Conservation (phyloP, 2,113 vertebrate species). For the Nothobranchius kuhntae region DNA sequence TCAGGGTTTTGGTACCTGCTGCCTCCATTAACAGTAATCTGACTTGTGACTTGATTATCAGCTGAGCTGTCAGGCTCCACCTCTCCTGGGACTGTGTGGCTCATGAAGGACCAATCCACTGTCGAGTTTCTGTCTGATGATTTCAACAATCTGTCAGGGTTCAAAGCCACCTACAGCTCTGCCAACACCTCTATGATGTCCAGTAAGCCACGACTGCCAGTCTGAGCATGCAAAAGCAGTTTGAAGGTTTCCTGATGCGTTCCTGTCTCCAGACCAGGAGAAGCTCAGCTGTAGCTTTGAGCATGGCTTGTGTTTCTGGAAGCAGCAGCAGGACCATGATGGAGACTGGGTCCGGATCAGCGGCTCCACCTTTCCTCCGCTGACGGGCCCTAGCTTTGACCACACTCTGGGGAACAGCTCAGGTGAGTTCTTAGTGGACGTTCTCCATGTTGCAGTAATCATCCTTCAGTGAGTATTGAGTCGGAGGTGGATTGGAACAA, state of each 20-base stretch:
- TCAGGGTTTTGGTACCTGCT: neutral
- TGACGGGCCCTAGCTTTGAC: slow-evolving; percentile 84
- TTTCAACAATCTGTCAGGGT: slow-evolving; percentile 77
- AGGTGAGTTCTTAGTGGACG: slow-evolving; percentile 69
- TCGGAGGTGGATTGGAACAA: too few relatives aligned
- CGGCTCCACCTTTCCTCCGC: slow-evolving; percentile 70
- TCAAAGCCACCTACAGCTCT: slow-evolving; percentile 80
- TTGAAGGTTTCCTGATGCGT: neutral
- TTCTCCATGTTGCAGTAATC: too few relatives aligned
- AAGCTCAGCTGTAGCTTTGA: slow-evolving; percentile 90
- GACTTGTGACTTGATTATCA: slow-evolving; percentile 43
- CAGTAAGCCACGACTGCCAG: slow-evolving; percentile 65
- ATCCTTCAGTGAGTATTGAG: too few relatives aligned
- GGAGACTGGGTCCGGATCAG: slow-evolving; percentile 83
- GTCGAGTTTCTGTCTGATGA: slow-evolving; percentile 79
- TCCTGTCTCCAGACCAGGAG: slow-evolving; percentile 78
- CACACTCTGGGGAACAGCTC: slow-evolving; percentile 87
- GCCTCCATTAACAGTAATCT: neutral
- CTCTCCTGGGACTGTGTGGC: slow-evolving; percentile 77
- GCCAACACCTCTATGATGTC: slow-evolving; percentile 74
- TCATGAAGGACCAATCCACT: slow-evolving; percentile 86
- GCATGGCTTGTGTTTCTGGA: slow-evolving; percentile 88
- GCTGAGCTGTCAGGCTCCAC: slow-evolving; percentile 81
- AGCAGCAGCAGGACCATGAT: slow-evolving; percentile 77
- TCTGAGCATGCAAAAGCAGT: neutral